Conservation (phyloP, 92 coral and sea anemone species). For the Palythoa caribaeorum region DNA sequence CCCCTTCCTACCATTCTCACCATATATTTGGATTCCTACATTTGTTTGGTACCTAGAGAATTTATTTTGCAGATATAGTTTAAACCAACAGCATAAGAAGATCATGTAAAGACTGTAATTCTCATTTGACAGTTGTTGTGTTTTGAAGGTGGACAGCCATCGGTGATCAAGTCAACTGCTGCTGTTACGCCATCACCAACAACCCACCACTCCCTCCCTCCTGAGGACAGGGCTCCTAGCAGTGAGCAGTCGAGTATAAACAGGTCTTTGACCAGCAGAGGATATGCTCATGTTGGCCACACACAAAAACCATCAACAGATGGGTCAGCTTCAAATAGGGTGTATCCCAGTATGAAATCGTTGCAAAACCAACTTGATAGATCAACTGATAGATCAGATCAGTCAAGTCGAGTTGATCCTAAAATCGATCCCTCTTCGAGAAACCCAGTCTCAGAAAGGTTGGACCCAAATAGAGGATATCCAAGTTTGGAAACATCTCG, state of each 20-base stretch:
- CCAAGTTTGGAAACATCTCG: constrained; percentile 14
- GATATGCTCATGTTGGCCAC: constrained; percentile 5
- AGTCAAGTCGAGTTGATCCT: not conserved
- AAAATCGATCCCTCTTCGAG: not conserved
- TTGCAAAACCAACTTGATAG: not conserved
- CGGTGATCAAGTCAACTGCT: constrained; percentile 41
- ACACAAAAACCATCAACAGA: constrained; percentile 59
- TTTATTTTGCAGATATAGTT: too few relatives aligned
- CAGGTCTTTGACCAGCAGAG: not conserved
- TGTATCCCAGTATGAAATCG: not conserved
- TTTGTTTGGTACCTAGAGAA: too few relatives aligned
- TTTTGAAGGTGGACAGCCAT: constrained; percentile 36
- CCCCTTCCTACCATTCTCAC: too few relatives aligned
- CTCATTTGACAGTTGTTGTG: not conserved
- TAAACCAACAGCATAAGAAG: not conserved
- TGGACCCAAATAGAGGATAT: constrained; percentile 12
- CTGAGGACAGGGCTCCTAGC: constrained; percentile 32
- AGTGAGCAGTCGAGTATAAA: constrained; percentile 26
- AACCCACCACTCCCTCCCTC: constrained; percentile 36
- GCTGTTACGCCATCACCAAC: constrained; percentile 48
- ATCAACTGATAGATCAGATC: not conserved
- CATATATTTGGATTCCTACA: too few relatives aligned
- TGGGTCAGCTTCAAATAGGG: constrained; percentile 58
- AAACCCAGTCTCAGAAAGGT: constrained; percentile 1
- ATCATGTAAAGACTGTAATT: not conserved